Conservation (phyloP, 2,113 vertebrate genomes). For the Bujurquina vittata region DNA sequence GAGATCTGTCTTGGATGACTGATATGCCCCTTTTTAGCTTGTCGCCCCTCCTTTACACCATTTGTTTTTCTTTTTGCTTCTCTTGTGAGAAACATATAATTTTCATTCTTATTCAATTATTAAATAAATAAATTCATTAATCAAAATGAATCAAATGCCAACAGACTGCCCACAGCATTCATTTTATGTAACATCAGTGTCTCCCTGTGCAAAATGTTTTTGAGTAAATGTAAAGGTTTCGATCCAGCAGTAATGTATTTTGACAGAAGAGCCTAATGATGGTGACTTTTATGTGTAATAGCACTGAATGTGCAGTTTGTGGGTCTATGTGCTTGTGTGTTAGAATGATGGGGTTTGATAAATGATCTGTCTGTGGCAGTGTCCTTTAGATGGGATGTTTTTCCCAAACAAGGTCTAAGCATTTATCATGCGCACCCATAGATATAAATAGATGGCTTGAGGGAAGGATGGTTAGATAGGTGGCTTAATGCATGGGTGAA, state of each 20-base stretch:
- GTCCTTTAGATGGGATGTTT: slow-evolving; percentile 76
- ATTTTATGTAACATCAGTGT: not conserved
- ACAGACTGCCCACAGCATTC: not conserved
- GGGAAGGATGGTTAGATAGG: slow-evolving; percentile 64
- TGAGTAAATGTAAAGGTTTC: slow-evolving; percentile 15
- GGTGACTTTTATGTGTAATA: slow-evolving; percentile 55
- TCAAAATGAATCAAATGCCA: not conserved
- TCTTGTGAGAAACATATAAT: not conserved
- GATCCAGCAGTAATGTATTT: slow-evolving; percentile 36
- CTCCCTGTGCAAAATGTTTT: slow-evolving; percentile 21
- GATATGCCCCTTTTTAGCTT: not conserved
- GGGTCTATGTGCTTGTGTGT: slow-evolving; percentile 28
- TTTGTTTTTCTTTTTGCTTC: not conserved
- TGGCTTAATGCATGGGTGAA: slow-evolving; percentile 55
- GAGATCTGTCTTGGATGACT: not conserved
- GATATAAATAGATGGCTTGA: slow-evolving; percentile 59
- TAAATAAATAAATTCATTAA: not conserved
- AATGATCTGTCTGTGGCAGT: slow-evolving; percentile 64
- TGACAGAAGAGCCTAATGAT: slow-evolving; percentile 55
- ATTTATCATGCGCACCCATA: slow-evolving; percentile 73
- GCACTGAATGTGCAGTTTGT: slow-evolving; percentile 33
- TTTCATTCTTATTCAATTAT: not conserved
- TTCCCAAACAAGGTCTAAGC: slow-evolving; percentile 77
- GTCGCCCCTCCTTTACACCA: too few relatives aligned
- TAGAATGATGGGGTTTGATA: slow-evolving; percentile 44